Conservation (phyloP, 2,888 invertebrate genomes). For the Lypha dubia region DNA sequence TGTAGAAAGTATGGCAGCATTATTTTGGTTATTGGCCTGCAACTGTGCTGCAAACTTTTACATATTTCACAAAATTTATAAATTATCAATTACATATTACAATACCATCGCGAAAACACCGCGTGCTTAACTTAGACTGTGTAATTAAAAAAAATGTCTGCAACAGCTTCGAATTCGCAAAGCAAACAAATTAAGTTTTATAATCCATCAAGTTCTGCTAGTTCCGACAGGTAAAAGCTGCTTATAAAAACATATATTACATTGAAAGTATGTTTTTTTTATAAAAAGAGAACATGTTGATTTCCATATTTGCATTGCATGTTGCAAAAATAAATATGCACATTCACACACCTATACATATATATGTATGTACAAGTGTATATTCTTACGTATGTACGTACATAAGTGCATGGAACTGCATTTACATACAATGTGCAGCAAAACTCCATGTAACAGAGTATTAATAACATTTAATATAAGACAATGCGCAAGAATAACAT, state of each 20-base stretch:
- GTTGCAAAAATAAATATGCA: no score
- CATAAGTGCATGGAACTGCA: no score
- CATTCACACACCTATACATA: no score
- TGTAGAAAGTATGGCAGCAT: neutral
- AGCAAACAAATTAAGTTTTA: slow-evolving; percentile 87
- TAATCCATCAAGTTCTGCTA: slow-evolving; percentile 92
- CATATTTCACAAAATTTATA: neutral
- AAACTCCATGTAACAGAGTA: no score
- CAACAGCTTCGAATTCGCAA: slow-evolving; percentile 76
- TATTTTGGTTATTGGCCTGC: neutral
- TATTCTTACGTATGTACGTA: no score
- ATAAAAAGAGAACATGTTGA: neutral
- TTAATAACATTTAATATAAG: no score
- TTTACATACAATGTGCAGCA: no score
- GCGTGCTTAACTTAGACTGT: slow-evolving; percentile 14
- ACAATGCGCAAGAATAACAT: no score
- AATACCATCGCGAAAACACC: neutral
- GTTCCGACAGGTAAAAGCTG: slow-evolving; percentile 91
- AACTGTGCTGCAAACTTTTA: neutral
- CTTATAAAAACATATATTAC: neutral
- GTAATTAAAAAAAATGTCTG: slow-evolving; percentile 76
- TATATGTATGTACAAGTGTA: no score
- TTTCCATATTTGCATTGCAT: neutral
- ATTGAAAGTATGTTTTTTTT: neutral
- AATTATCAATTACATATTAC: neutral